Percentiles rank a stretch among this genome's conserved stretches.
Conservation (phyloP, 2,113 vertebrate species). For the Oriolus oriolus region DNA sequence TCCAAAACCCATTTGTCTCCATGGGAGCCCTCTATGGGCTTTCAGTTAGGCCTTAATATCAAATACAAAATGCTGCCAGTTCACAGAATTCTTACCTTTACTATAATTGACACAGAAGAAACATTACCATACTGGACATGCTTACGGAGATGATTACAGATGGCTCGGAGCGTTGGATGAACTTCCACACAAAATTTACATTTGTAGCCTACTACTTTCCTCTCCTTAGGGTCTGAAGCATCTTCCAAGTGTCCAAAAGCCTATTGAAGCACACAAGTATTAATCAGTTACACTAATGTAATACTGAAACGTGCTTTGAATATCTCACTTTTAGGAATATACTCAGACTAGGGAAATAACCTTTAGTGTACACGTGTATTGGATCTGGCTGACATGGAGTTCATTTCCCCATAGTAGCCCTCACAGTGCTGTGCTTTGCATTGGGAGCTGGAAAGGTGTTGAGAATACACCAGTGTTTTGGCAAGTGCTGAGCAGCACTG, state of each 20-base stretch:
- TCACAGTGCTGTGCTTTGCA: not conserved
- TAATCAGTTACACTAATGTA: not conserved
- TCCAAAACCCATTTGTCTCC: not conserved
- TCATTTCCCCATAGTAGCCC: not conserved
- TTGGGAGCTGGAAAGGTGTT: not conserved
- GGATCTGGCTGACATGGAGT: not conserved
- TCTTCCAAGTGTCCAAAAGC: constrained; percentile 74
- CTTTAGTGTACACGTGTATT: not conserved
- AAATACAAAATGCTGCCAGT: not conserved
- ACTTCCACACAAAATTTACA: constrained; percentile 95
- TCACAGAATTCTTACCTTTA: constrained; percentile 67
- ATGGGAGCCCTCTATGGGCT: not conserved
- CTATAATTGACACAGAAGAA: constrained; percentile 75
- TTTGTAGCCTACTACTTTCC: constrained; percentile 83
- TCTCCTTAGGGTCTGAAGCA: constrained; percentile 73
- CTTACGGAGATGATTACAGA: constrained; percentile 94
- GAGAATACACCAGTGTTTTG: not conserved
- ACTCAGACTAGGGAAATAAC: not conserved
- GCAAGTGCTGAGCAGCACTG: not conserved
- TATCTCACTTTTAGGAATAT: not conserved
- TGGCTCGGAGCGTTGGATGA: constrained; percentile 88
- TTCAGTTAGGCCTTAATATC: not conserved
- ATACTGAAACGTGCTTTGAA: not conserved
- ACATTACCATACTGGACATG: constrained; percentile 89
- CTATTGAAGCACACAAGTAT: constrained; percentile 60